Evolutionary conservation across 1,140 invertebrate species (phyloP).

Genomic region (Megalopta genalis): DNA sequence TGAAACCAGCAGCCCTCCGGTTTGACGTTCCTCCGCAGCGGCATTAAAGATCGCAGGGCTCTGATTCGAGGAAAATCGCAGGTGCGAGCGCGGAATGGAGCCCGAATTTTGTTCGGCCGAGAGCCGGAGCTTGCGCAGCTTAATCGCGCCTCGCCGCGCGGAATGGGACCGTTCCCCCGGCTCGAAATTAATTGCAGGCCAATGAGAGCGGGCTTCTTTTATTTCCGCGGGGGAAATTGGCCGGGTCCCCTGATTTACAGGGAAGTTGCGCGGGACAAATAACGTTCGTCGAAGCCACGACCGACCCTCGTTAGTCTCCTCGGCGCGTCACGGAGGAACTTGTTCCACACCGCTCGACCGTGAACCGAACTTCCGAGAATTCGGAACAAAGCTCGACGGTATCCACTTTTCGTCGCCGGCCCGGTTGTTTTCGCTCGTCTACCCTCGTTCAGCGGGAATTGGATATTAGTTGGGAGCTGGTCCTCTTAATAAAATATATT

Average conservation of each 20-base stretch:
- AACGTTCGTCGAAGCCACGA: neutral
- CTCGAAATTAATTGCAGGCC: neutral
- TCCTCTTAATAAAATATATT: no score
- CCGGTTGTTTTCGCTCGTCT: constrained; percentile 39
- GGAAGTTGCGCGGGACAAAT: constrained; percentile 1
- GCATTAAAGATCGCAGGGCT: no score
- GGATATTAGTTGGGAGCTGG: constrained; percentile 24
- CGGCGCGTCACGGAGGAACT: constrained; percentile 6
- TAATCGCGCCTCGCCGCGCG: no score
- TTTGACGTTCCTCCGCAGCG: neutral
- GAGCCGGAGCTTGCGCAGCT: no score
- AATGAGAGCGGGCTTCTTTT: neutral
- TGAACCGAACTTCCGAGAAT: constrained; percentile 35
- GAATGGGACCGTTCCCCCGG: neutral
- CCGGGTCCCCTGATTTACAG: neutral
- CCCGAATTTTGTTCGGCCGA: no score
- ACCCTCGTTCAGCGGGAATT: constrained; percentile 51
- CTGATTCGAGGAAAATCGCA: no score
- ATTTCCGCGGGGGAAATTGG: neutral
- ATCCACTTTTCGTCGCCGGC: constrained; percentile 40
- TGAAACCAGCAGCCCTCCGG: constrained; percentile 5
- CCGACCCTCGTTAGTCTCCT: constrained; percentile 25
- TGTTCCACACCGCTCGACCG: constrained; percentile 19
- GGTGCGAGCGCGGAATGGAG: no score
- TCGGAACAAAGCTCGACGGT: constrained; percentile 19